Conservation (phyloP, 2,113 vertebrate genomes). For the Sphyrna mokarran region DNA sequence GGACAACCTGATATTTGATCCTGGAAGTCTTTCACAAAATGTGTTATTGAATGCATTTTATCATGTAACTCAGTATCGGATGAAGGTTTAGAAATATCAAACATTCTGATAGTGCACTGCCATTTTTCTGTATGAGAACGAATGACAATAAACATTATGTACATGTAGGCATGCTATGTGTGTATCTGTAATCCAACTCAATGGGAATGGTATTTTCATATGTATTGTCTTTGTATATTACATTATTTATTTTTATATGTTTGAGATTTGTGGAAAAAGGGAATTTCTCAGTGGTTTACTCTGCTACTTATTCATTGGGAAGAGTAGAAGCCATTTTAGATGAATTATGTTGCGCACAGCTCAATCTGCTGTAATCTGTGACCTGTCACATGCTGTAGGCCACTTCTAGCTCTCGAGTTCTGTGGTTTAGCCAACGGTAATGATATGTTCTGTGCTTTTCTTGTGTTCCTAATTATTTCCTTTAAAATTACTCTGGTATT, state of each 20-base stretch:
- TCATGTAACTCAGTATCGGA: constrained; percentile 61
- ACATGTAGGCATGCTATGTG: constrained; percentile 76
- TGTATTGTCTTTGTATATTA: constrained; percentile 63
- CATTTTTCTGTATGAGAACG: constrained; percentile 65
- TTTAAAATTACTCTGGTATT: constrained; percentile 41
- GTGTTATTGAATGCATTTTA: constrained; percentile 63
- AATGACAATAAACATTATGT: constrained; percentile 66
- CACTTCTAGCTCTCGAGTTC: constrained; percentile 52
- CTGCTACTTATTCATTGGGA: constrained; percentile 51
- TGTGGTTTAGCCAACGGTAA: constrained; percentile 43
- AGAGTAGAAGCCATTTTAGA: constrained; percentile 49
- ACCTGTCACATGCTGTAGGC: constrained; percentile 53
- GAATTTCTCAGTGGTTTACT: constrained; percentile 46
- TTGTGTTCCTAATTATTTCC: constrained; percentile 49
- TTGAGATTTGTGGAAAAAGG: constrained; percentile 60
- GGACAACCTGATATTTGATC: constrained; percentile 68
- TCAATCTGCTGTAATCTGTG: constrained; percentile 45
- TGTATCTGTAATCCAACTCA: constrained; percentile 65
- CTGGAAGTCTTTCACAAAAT: constrained; percentile 67
- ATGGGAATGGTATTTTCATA: constrained; percentile 71
- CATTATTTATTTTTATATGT: constrained; percentile 77
- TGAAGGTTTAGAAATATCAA: constrained; percentile 55
- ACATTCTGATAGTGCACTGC: constrained; percentile 65
- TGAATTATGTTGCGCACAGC: constrained; percentile 46
- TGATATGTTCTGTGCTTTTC: constrained; percentile 46